Base-by-base conservation (phyloP, 2,797 vertebrate species). In the Betta splendens region DNA sequence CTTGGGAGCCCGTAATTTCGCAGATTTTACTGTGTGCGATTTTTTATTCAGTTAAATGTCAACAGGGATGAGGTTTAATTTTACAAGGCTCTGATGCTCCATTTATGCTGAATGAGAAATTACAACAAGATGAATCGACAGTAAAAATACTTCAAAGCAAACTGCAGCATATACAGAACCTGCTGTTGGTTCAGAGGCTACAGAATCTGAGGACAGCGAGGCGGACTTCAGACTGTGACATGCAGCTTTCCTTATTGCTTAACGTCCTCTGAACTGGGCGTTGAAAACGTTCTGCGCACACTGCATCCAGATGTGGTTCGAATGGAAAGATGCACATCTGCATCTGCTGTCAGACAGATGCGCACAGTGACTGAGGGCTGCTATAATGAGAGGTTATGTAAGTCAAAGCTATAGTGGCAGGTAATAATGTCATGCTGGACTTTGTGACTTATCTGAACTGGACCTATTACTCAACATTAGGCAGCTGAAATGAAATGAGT, bases 281-380 rank as follows among this genome's bases (percentile, higher is more conserved):
- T 56, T 35, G 61, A 69, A 52, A 22, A 23, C 37, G 44, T 28
- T 51, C 39, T 69, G 32, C 48, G 25, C 12, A 38, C 61, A 28
- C 35, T 39, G 47, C 15, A 51, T 26, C 13, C 43, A 21, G 9
- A 37, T 47, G 49, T 58, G 33, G 25, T 63, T 52, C 52, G 35
- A 22, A 53, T 16, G 11, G 11, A 38, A 29, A 35, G 16, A 61
- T 36, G 44, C 7, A 43, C 21, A 42, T 28, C 52, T 39, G 42
- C 64, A 53, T 59, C 46, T n/a, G 31, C 46, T 65, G 53, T 75
- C 69, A 77, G 60, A 50, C 70, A 73, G 55, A 75, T 2, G n/a
- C 55, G 64, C 76, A 84, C 76, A 65, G 39, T 61, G 56, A 74
- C 43, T 49, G 79, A 76, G 69, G 58, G 68, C 35, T 69, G 42